Evolutionary conservation across 2,888 invertebrate species (phyloP).

Genomic region (Steinernema scapterisci): DNA sequence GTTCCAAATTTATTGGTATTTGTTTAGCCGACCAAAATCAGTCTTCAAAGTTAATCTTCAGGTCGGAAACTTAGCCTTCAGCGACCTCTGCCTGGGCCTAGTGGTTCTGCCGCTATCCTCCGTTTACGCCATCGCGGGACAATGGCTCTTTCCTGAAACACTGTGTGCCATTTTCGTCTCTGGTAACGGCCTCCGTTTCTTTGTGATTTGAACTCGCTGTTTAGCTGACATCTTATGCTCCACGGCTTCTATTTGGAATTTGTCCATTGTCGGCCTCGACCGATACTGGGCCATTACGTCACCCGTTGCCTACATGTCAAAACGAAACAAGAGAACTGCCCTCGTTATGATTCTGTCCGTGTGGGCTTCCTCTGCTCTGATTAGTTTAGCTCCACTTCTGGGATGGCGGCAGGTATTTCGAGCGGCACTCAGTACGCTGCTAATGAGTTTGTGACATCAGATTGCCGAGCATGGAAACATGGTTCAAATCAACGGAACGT

Average conservation of each 20-base stretch:
- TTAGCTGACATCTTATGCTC: constrained; percentile 70
- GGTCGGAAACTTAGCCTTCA: constrained; percentile 70
- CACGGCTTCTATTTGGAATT: constrained; percentile 71
- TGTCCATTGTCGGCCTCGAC: constrained; percentile 71
- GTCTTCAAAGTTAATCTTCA: constrained; percentile 36
- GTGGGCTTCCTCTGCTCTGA: constrained; percentile 70
- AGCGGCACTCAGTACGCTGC: neutral
- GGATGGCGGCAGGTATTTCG: constrained; percentile 69
- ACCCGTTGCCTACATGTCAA: constrained; percentile 69
- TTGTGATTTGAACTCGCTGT: constrained; percentile 32
- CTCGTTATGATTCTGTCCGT: constrained; percentile 69
- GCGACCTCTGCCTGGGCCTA: constrained; percentile 70
- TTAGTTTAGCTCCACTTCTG: constrained; percentile 70
- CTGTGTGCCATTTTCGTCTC: constrained; percentile 71
- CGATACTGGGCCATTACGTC: constrained; percentile 69
- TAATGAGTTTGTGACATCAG: constrained; percentile 33
- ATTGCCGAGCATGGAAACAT: constrained; percentile 52
- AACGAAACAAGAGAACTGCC: constrained; percentile 67
- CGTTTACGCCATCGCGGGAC: constrained; percentile 69
- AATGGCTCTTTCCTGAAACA: constrained; percentile 70
- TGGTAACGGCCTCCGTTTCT: constrained; percentile 44
- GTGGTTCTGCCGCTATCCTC: constrained; percentile 71
- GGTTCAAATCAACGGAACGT: constrained; percentile 46
- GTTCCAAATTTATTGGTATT: constrained; percentile 70
- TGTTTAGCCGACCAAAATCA: constrained; percentile 36